Evolutionary conservation across 2,888 invertebrate genomes (phyloP).

Genomic region (Leucophenga montana): DNA sequence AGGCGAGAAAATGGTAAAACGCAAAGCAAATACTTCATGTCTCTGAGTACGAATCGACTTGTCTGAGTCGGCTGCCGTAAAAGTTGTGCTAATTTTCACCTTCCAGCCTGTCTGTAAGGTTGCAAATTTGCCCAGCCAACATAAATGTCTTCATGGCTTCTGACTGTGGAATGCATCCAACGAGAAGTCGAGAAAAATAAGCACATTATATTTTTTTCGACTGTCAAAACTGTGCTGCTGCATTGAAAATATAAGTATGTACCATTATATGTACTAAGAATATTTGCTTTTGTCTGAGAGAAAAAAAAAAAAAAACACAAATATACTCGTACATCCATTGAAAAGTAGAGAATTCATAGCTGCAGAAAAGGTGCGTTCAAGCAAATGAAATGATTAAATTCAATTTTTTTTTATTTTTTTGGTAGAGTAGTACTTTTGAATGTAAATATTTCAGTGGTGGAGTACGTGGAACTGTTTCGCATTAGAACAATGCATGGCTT

Average conservation of each 20-base stretch:
- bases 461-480: background rate
- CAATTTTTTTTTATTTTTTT: conserved; percentile 32
- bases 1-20: conserved; percentile 36
- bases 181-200: conserved; percentile 5
- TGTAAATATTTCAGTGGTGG: no score
- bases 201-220: conserved; percentile 28
- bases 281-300: background rate
- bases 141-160: background rate
- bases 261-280: background rate
- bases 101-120: no score
- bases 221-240: conserved; percentile 34
- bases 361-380: conserved; percentile 59
- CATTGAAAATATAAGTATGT: background rate
- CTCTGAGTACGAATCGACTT: no score
- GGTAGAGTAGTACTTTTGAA: background rate
- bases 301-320: conserved; percentile 22
- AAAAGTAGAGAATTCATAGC: background rate
- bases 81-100: conserved; percentile 41
- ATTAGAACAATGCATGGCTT: conserved; percentile 10
- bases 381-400: conserved; percentile 61
- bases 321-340: conserved; percentile 10
- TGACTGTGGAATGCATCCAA: no score
- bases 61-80: background rate
- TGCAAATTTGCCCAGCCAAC: no score
- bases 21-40: conserved; percentile 53